Base-by-base conservation (phyloP, 1,140 invertebrate genomes). In the Hyles euphorbiae region DNA sequence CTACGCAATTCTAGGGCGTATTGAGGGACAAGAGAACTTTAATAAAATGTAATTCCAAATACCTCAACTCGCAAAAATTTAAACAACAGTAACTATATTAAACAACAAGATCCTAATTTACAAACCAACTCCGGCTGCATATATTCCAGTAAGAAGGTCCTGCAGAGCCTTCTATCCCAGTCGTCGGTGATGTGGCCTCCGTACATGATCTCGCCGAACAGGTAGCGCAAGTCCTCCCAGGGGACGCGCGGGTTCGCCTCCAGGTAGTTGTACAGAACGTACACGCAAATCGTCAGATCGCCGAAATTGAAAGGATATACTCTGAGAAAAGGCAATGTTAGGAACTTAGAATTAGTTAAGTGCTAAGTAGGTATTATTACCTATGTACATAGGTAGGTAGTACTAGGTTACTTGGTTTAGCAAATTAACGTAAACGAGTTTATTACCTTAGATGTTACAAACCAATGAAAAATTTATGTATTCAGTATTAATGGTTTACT, bases 161-260 rank as follows among this genome's bases (percentile, higher is more conserved):
- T 91, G 78, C 97, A 98, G 1, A 98, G 89, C 11, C 95, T 88
- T 58, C 97, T 89, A 87, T 99, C 97, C 96, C 97, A 98, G 79
- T 98, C 97, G 80, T 98, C 97, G 0, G 97, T 98, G 70, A 98
- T 98, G 78, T 98, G 97, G 1, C 97, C 97, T 8, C 97, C 97
- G 74, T 98, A 98, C 97, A 98, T 98, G 61, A 98, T 98, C 89
- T 98, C 97, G 0, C 97, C 97, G 83, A 98, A 98, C 3, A 98
- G 89, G 81, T 98, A 98, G 4, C 97, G 90, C 55, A 98, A 88
- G 90, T 98, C 97, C 80, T 98, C 96, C 96, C 96, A 98, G 0
- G 97, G 97, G 9, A 98, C 93, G 56, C 93, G 93, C 11, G 92
- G 93, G 81, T 96, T 98, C 50, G 93, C 94, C 80, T 98, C 97